Evolutionary conservation across 2,888 invertebrate genomes (phyloP), one percentile per base, ranked within the genome.

Genomic region (Trissolcus japonicus): DNA sequence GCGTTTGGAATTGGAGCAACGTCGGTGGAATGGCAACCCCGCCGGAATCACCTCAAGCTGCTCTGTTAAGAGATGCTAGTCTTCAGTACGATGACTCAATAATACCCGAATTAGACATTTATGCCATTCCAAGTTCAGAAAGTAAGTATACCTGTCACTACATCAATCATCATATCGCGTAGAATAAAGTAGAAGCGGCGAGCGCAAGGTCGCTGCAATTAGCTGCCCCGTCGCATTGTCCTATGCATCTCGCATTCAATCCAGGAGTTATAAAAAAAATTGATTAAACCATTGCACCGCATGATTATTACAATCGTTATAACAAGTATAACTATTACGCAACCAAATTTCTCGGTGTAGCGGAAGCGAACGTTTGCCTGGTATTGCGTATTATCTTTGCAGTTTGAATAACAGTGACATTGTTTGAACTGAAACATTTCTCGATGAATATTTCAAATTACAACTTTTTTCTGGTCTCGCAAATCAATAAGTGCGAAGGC

Each of bases 91-190:
- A 95, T 88, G 95, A 95, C 89, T 90, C 91, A 56, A 96, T 98
- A 87, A 95, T 98, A 81, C 96, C 98, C 60, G 96, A 97, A 89
- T 92, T 97, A 84, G 98, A 98, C 90, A 98, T 98, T 84, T 98
- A 98, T 90, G 98, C 98, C 84, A 96, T 98, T 89, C 95, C 97
- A 82, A 96, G 96, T 89, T 94, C 94, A 89, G 95, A 96, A 88
- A 93, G 96, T 95, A 87, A 87, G 90, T 84, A 69, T 57, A n/a
- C 29, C 40, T 53, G n/a, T 55, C 53, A 43, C 11, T n/a, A 14
- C 43, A 57, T 11, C 11, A 51, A 57, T 57, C 14, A 46, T 60
- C 41, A 54, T 51, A 29, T 60, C 4, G 65, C 25, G 35, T 11
- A 35, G 9, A 35, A 35, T 60, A 48, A 65, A 51, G 1, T 19